Evolutionary conservation across 1,140 invertebrate genomes (phyloP).

Genomic region (Cotesia glomerata): DNA sequence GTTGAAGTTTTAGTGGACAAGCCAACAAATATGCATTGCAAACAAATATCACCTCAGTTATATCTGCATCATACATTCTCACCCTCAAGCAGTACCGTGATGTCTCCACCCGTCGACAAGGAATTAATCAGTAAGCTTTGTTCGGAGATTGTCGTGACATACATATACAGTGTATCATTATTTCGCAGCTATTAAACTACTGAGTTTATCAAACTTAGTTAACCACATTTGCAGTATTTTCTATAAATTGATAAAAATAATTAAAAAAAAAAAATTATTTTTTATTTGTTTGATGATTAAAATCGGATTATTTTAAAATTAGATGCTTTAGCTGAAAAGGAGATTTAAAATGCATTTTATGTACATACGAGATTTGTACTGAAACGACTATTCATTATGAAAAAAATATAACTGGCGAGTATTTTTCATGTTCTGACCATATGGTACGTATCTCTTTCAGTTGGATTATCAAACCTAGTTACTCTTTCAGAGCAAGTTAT

Average conservation of each 20-base stretch:
- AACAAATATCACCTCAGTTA: conserved; percentile 12
- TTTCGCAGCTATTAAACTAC: not conserved
- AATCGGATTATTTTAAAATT: too few relatives aligned
- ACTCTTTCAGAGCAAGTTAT: conserved; percentile 28
- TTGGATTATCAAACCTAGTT: conserved; percentile 29
- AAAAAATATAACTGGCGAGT: not conserved
- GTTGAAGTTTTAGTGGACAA: conserved; percentile 7
- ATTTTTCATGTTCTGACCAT: conserved; percentile 16
- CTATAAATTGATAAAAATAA: too few relatives aligned
- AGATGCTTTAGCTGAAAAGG: too few relatives aligned
- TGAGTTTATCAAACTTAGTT: not conserved
- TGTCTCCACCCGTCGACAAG: conserved; percentile 28
- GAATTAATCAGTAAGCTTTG: conserved; percentile 32
- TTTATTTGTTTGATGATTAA: too few relatives aligned
- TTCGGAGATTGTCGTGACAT: conserved; percentile 6
- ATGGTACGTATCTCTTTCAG: conserved; percentile 28
- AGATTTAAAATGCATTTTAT: not conserved
- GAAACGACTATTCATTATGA: conserved; percentile 5
- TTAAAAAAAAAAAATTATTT: too few relatives aligned
- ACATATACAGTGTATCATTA: conserved; percentile 12
- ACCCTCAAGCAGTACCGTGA: conserved; percentile 12
- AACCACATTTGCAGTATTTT: too few relatives aligned
- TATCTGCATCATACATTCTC: conserved; percentile 14
- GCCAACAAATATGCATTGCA: not conserved
- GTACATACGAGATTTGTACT: too few relatives aligned